phyloP scores from a whole-genome alignment of 2,113 vertebrate genomes.

The Prietella phreatophila region DNA sequence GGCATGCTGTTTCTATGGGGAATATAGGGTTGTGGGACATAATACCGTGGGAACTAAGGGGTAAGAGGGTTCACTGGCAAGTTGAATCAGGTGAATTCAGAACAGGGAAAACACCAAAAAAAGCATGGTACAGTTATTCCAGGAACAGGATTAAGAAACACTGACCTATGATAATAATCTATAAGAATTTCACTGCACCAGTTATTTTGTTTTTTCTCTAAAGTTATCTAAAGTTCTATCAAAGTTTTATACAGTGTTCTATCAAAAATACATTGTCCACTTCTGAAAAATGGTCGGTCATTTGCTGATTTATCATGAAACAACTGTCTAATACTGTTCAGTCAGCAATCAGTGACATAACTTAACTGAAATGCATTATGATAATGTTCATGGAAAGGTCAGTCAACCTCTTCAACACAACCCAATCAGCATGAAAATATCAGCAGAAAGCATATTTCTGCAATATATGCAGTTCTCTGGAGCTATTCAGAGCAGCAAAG shows the following conservation, averaged over 20 bases:
- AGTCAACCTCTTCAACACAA: conserved; percentile 7
- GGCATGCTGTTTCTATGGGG: too few relatives aligned
- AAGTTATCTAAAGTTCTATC: background rate
- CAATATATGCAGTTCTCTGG: conserved; percentile 21
- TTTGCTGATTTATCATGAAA: conserved; percentile 2
- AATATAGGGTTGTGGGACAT: too few relatives aligned
- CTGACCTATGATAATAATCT: background rate
- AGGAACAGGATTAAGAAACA: background rate
- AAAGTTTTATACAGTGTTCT: background rate
- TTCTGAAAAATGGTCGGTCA: background rate
- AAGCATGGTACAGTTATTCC: background rate
- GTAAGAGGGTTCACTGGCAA: background rate
- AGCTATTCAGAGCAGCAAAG: conserved; percentile 36
- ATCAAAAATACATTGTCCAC: background rate
- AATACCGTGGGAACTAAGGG: too few relatives aligned
- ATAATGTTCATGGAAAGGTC: conserved; percentile 28
- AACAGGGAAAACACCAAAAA: background rate
- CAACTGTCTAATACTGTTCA: conserved; percentile 9
- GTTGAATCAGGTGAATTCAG: background rate
- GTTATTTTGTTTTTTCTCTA: background rate
- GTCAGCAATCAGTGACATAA: conserved; percentile 15
- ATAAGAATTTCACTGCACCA: too few relatives aligned
- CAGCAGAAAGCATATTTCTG: conserved; percentile 15
- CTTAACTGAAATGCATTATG: conserved; percentile 4
- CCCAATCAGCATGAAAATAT: conserved; percentile 22